A percentile compares a stretch with the other conserved stretches of the same genome.
These are phyloP conservation scores for Sarcophaga rosellei DNA, from an alignment of 2,888 invertebrate species.

Conservation along the genomic window DNA sequence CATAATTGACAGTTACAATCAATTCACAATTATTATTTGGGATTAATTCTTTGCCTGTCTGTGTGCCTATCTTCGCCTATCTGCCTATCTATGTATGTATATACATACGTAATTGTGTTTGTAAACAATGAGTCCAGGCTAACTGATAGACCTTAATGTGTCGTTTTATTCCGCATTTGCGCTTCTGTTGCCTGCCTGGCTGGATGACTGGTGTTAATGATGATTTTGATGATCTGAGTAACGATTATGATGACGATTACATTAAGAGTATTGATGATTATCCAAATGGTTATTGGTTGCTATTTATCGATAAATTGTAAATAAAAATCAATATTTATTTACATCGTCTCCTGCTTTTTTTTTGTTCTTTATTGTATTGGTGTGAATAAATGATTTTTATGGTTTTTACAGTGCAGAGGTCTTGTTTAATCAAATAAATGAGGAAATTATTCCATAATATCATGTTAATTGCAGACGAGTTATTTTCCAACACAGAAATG, in stretches of 20 bases:
- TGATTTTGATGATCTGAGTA: conserved; percentile 69
- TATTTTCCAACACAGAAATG: too few species aligned
- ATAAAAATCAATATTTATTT: conserved; percentile 27
- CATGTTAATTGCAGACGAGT: too few species aligned
- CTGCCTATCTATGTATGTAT: too few species aligned
- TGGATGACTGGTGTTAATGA: conserved; percentile 72
- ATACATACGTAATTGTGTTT: too few species aligned
- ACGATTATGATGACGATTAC: conserved; percentile 73
- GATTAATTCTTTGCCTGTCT: background rate
- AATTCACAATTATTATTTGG: conserved; percentile 64
- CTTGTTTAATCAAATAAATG: background rate
- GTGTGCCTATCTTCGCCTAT: too few species aligned
- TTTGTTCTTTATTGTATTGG: conserved; percentile 40
- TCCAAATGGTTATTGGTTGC: conserved; percentile 66
- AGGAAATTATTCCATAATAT: background rate
- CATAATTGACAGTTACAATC: conserved; percentile 73
- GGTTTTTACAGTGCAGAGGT: conserved; percentile 56
- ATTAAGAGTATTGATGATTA: conserved; percentile 70
- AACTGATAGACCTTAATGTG: too few species aligned
- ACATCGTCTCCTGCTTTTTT: background rate
- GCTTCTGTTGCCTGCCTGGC: background rate
- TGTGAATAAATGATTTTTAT: conserved; percentile 70
- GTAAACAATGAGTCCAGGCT: background rate
- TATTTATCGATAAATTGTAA: conserved; percentile 54
- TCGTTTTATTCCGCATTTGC: too few species aligned